phyloP scores from a whole-genome alignment of 2,888 invertebrate genomes.

The Lycophotia porphyrea region DNA sequence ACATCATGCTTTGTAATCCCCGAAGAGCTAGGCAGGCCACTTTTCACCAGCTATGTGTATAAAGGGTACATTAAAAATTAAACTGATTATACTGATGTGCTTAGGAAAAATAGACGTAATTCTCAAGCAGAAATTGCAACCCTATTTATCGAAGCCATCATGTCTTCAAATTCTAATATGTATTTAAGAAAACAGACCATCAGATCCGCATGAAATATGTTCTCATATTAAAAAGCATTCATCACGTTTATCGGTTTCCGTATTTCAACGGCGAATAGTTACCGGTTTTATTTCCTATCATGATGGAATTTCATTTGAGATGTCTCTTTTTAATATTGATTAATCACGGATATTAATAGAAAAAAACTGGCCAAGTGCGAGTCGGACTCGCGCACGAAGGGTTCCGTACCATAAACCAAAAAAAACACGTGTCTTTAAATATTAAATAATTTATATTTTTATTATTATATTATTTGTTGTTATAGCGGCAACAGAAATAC shows the following conservation, averaged over 20 bases:
- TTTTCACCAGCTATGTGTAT: too few species aligned
- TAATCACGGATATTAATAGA: neutral
- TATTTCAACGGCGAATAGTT: conserved; percentile 35
- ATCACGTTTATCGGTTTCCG: conserved; percentile 67
- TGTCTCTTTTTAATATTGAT: neutral
- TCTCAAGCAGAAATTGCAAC: neutral
- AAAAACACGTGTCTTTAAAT: too few species aligned
- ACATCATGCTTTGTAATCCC: too few species aligned
- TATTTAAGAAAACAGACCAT: conserved; percentile 39
- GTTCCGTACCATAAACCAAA: too few species aligned
- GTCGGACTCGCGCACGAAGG: too few species aligned
- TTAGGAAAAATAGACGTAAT: neutral
- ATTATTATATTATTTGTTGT: too few species aligned
- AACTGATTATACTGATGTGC: neutral
- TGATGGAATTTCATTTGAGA: conserved; percentile 40
- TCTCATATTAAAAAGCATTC: conserved; percentile 69
- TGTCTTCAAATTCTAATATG: conserved; percentile 2
- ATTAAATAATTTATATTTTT: too few species aligned
- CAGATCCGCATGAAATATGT: conserved; percentile 39
- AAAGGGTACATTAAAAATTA: too few species aligned
- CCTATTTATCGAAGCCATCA: neutral
- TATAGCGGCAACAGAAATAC: too few species aligned
- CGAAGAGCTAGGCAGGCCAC: too few species aligned
- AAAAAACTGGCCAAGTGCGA: neutral
- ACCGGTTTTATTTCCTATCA: conserved; percentile 32